These are phyloP conservation scores for Centroberyx gerrardi DNA, from an alignment of 2,797 vertebrate species.

Conservation along the genomic window DNA sequence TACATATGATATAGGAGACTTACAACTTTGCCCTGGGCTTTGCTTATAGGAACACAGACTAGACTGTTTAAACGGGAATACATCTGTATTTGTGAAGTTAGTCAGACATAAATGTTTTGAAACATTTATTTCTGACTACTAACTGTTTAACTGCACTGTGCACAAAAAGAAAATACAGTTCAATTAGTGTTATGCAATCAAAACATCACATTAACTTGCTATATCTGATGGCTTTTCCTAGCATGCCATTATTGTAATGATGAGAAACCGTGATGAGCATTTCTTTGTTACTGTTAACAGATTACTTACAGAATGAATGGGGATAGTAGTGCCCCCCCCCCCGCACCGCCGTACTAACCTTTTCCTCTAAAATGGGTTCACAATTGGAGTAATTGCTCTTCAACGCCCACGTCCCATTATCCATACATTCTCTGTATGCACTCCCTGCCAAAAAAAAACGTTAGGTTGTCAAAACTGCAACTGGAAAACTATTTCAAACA, in stretches of 20 bases:
- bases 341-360: slow-evolving; percentile 84
- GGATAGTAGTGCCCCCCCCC: neutral
- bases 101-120: slow-evolving; percentile 18
- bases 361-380: slow-evolving; percentile 95
- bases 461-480: slow-evolving; percentile 2
- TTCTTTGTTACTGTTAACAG: slow-evolving; percentile 4
- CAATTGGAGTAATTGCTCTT: slow-evolving; percentile 98
- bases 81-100: slow-evolving; percentile 5
- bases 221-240: slow-evolving; percentile 1
- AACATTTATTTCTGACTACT: neutral
- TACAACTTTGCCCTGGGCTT: slow-evolving; percentile 27
- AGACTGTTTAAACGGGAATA: neutral
- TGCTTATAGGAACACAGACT: slow-evolving; percentile 22
- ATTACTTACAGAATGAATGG: slow-evolving; percentile 12
- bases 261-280: slow-evolving; percentile 24
- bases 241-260: slow-evolving; percentile 6
- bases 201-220: slow-evolving; percentile 15
- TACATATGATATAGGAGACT: slow-evolving; percentile 25
- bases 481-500: neutral
- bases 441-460: slow-evolving; percentile 86
- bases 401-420: slow-evolving; percentile 97
- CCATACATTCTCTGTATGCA: slow-evolving; percentile 95
- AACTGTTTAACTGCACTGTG: neutral
- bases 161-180: slow-evolving; percentile 4
- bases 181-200: neutral